Base-by-base conservation (phyloP, 2,888 invertebrate genomes). In the Volucella inflata region DNA sequence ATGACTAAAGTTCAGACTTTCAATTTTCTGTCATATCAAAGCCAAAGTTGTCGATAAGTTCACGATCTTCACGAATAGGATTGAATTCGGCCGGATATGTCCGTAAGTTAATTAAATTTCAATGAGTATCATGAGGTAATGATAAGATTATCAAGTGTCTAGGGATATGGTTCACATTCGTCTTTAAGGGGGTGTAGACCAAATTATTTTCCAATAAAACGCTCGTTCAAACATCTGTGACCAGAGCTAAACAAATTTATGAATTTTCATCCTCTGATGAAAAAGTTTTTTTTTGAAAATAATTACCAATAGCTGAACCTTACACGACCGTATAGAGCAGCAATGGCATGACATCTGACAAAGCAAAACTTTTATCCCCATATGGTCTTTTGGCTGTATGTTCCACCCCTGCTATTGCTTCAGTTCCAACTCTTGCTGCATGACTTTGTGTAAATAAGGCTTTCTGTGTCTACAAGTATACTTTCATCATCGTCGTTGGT, bases 361-460 rank as follows among this genome's bases (percentile, higher is more conserved):
- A 71, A 77, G 70, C 59, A 78, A 80, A 84, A 75, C 74, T 84
- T 84, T 59, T 74, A 60, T 70, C 51, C 71, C 46, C 83, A 84
- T 68, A 75, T 84, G 83, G 30, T 30, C 30, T 6, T 30, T 6
- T 30, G 30, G 30, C 6, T 30, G 30, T 30, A 30, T 6, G 4
- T n/a, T 74, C 44, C 65, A 16, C 50, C 42, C 46, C 42, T 17
- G 57, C 48, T 42, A 1, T 4, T 21, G 21, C 12, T 12, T 14
- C 42, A 8, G 30, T 46, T 30, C 55, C 70, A 55, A 38, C 36
- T 40, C 46, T 9, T 21, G 16, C 30, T 42, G 62, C 8, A 8
- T 8, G 16, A 46, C 40, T 70, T 14, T 71, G 30, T 51, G 74
- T 51, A 71, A 76, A 76, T 60, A 77, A 36, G 30, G 30, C 30